Base-by-base conservation (phyloP, 2,888 invertebrate genomes). In the Agonopterix heracliana region DNA sequence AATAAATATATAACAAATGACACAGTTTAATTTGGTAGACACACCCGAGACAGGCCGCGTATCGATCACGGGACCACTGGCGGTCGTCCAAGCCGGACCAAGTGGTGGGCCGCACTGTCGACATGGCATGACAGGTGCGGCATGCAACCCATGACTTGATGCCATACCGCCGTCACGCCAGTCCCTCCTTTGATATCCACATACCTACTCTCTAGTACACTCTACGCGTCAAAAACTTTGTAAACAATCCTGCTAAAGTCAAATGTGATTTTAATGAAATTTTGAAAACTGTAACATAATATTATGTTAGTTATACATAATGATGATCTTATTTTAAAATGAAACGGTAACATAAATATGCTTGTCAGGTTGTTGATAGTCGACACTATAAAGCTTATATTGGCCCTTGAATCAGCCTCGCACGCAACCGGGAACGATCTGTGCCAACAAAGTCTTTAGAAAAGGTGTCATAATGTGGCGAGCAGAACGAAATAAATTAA, bases 11-110 rank as follows among this genome's bases (percentile, higher is more conserved):
- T 83, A 80, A 86, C 75, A 84, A 87, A 88, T 86, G 82, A 77
- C 74, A 74, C 78, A 78, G 85, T 86, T 86, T 87, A 86, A 88
- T 86, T 87, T 84, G 77, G 85, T 86, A 83, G 88, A 87, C 86
- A 80, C 78, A 81, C 75, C 66, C 79, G 81, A 82, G 83, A 84
- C 84, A 70, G 67, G 76, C 62, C 69, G 72, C 74, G 74, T 84
- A 86, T 87, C 80, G 80, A 84, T 87, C 86, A 85, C 73, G 69
- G 68, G 64, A 68, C 66, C 69, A 74, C 85, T 87, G 88, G 87
- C 88, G 72, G 56, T 51, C 65, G 74, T 80, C 88, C 88, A 88
- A 87, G 71, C 70, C 72, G 66, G 74, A 71, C 76, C 84, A 78
- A 84, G 81, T 76, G 86, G 88, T 84, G 86, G 86, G 86, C 83